Conservation (phyloP, 2,113 vertebrate genomes). For the Nycticryphes semicollaris region DNA sequence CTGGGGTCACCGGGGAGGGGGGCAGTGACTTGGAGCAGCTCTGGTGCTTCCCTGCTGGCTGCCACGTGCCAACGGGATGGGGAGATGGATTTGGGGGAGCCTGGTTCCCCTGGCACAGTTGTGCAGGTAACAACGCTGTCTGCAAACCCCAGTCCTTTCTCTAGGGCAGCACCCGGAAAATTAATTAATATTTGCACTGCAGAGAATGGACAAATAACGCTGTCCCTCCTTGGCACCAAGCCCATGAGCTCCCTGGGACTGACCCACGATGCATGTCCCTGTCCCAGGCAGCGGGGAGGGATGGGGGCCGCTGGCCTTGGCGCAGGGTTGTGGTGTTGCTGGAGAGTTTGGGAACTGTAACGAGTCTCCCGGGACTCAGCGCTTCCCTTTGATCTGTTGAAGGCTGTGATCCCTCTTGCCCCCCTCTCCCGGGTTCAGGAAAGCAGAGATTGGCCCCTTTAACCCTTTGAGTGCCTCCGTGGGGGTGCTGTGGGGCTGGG, state of each 20-base stretch:
- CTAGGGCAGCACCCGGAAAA: not conserved
- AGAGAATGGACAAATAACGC: fast-evolving
- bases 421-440: not conserved
- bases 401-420: not conserved
- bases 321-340: fast-evolving
- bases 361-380: fast-evolving
- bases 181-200: not conserved
- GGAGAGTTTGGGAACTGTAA: not conserved
- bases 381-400: not conserved
- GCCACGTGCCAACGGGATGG: fast-evolving
- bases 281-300: fast-evolving
- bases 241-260: fast-evolving
- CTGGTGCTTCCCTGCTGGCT: fast-evolving
- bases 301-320: not conserved
- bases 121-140: fast-evolving
- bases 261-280: fast-evolving
- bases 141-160: not conserved
- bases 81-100: not conserved
- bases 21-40: not conserved
- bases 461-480: not conserved
- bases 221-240: not conserved
- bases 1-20: fast-evolving
- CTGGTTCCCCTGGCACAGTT: fast-evolving
- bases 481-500: fast-evolving
- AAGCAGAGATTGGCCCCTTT: not conserved